Conservation (phyloP, 2,797 vertebrate species). For the Rallus crepitans region DNA sequence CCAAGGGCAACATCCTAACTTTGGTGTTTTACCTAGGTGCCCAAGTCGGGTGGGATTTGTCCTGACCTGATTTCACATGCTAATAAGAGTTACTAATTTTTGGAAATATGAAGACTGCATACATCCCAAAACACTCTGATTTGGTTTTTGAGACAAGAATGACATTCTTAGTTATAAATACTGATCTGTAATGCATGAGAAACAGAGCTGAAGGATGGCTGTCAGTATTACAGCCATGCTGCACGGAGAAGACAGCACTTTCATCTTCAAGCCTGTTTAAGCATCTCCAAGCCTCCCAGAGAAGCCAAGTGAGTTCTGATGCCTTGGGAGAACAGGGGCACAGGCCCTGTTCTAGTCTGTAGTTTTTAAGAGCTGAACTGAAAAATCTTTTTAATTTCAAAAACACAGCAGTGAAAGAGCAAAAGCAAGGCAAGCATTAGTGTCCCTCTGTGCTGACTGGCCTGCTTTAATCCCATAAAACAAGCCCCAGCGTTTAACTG, state of each 20-base stretch:
- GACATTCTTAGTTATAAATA: background rate
- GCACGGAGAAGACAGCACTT: background rate
- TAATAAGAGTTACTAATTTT: background rate
- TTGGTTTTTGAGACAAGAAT: background rate
- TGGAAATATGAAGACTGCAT: background rate
- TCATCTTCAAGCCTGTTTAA: background rate
- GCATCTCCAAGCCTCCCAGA: background rate
- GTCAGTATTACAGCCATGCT: background rate
- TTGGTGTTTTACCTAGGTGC: fast-evolving
- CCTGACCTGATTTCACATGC: background rate
- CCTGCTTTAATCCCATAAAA: background rate
- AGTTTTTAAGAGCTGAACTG: background rate
- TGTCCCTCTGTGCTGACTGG: background rate
- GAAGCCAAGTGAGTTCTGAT: background rate
- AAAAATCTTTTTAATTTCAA: background rate
- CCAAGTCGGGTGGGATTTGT: background rate
- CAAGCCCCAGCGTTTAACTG: background rate
- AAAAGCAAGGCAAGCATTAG: background rate
- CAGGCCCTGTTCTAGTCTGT: background rate
- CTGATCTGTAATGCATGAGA: background rate
- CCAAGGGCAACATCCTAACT: background rate
- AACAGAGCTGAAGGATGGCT: fast-evolving
- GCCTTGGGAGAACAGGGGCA: fast-evolving
- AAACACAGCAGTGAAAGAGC: background rate
- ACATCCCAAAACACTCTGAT: background rate